Base-by-base conservation (phyloP, 1,140 invertebrate species). In the Panagrolaimus sp. region DNA sequence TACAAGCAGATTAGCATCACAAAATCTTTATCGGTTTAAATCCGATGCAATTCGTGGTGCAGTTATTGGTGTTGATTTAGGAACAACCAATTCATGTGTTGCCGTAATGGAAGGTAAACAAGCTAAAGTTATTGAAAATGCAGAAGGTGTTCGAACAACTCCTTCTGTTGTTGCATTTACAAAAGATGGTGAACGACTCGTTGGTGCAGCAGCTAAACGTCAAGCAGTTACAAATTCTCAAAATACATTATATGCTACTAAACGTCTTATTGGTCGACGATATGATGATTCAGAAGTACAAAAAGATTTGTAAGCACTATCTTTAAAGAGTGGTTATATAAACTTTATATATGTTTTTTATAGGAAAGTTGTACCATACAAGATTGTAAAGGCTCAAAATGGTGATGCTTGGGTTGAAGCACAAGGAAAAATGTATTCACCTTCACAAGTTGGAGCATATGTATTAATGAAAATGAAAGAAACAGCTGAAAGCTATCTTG, bases 331-430 rank as follows among this genome's bases (percentile, higher is more conserved):
- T 4, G 4, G 51, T 20, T 2, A 57, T n/a, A 13, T 57, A 57
- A 38, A n/a, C n/a, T 57, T 44, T 27, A 43, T 38, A 31, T 38
- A 16, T 53, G 43, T 67, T n/a, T 31, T 64, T 74, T 82, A 9
- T 76, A 92, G 91, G 88, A 92, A 94, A 85, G 91, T 89, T 78
- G 88, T 96, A 11, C 91, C 95, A 0, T 98, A 93, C 82, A 98
- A 98, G 88, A 97, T 99, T 74, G 91, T 96, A 0, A 89, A 89
- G 83, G 93, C 96, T 1, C 92, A 92, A 1, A 98, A 98, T 87
- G 96, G 96, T n/a, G 96, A 99, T 87, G 96, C 95, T 45, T 99
- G 96, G 96, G 89, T 99, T 9, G 91, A 97, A 86, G 89, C 88
- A 75, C 91, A 96, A 84, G 92, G 93, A 14, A 95, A 95, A 85